These are phyloP conservation scores for Acleris sparsana DNA, from an alignment of 2,888 invertebrate species.

Conservation along the genomic window DNA sequence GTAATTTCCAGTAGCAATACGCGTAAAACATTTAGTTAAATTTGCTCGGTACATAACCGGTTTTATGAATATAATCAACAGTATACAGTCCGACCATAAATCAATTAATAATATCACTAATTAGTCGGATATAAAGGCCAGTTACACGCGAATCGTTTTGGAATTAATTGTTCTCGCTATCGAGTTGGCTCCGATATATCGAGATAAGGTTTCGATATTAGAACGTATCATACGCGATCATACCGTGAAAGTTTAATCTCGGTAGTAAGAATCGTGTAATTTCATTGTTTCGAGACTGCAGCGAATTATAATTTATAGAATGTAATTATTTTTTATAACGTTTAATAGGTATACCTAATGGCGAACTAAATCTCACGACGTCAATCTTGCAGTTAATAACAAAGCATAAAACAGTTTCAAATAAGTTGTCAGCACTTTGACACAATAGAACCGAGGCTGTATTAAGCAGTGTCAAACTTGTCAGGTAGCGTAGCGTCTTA, in stretches of 20 bases:
- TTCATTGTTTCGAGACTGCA: slow-evolving; percentile 3
- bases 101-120: slow-evolving; percentile 13
- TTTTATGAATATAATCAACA: not conserved
- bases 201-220: slow-evolving; percentile 21
- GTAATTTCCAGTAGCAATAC: slow-evolving; percentile 15
- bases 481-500: too few species aligned
- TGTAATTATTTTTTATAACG: too few species aligned
- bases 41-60: not conserved
- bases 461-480: too few species aligned
- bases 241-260: slow-evolving; percentile 19
- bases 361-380: too few species aligned
- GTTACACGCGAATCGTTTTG: slow-evolving; percentile 13
- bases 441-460: too few species aligned
- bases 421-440: too few species aligned
- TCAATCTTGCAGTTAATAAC: too few species aligned
- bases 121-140: slow-evolving; percentile 8
- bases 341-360: too few species aligned
- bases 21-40: slow-evolving; percentile 5
- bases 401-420: too few species aligned
- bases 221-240: slow-evolving; percentile 4
- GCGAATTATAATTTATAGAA: not conserved
- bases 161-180: slow-evolving; percentile 22
- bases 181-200: slow-evolving; percentile 13
- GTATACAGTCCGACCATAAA: not conserved
- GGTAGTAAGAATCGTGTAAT: slow-evolving; percentile 9